Conservation (phyloP, 30 jellyfish, hydroid and myxozoan genomes). For the Chrysaora quinquecirrha region DNA sequence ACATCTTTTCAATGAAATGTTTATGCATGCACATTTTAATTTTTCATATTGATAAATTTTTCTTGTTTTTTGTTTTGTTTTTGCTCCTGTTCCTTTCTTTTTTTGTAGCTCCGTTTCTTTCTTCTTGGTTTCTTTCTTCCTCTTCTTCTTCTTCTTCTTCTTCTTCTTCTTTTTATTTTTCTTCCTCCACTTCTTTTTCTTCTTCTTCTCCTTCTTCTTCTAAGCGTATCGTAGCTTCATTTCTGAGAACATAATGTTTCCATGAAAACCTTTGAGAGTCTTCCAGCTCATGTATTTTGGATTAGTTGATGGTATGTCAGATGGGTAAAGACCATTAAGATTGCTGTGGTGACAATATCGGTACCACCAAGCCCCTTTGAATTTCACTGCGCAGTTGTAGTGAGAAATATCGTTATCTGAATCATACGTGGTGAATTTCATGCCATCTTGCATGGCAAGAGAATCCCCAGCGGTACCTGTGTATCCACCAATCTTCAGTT, state of each 20-base stretch:
- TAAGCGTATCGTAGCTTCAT: constrained; percentile 44
- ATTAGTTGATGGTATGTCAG: neutral
- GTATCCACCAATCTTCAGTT: no score
- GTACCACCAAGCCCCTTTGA: neutral
- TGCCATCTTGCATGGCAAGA: neutral
- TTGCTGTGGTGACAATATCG: neutral
- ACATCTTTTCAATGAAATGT: no score
- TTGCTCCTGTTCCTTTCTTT: no score
- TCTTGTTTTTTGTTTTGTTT: no score
- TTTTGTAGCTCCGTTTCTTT: no score
- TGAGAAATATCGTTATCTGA: neutral
- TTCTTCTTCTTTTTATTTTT: no score
- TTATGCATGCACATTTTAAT: no score
- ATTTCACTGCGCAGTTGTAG: constrained; percentile 1
- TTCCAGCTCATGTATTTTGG: constrained; percentile 31
- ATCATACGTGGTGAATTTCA: constrained; percentile 13
- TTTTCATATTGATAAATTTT: no score
- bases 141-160: no score
- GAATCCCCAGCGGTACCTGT: constrained; percentile 30
- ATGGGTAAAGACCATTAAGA: constrained; percentile 4
- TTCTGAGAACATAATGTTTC: constrained; percentile 27
- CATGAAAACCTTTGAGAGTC: neutral
- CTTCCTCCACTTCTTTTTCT: no score
- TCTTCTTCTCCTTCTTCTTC: no score
- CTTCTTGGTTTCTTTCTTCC: no score